Evolutionary conservation across 2,113 vertebrate species (phyloP), one percentile per base, ranked within the genome.

Genomic region (Ceratotherium simum): DNA sequence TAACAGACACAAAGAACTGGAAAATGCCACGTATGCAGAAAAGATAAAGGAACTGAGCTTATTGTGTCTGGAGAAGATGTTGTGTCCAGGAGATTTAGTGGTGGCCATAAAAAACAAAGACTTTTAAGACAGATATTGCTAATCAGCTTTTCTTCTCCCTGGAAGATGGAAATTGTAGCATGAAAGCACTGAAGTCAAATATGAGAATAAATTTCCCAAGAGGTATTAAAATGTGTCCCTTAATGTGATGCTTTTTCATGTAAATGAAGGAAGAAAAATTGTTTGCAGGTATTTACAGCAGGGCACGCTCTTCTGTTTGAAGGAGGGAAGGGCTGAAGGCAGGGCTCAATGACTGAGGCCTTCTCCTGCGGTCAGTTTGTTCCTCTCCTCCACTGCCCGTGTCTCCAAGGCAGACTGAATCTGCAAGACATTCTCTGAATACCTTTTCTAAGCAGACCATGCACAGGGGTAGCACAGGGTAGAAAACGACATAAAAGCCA

Each of bases 61-160:
- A 83, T 67, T 95, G 36, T 89, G 62, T 97, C 86, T 93, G 89
- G 91, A 94, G 75, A 96, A 97, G 79, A 96, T 93, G 83, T 42
- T 91, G 25, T 75, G 58, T 86, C 75, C 91, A 89, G 70, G 92
- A 97, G 85, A 97, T 80, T 96, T 76, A 97, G 39, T 78, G 75
- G 36, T 78, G 67, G 92, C 33, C 83, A 76, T 91, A 95, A 96
- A 96, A 86, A 91, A 94, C 31, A 82, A 29, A 91, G 95, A 95
- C 62, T 84, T 93, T 93, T 75, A 96, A 90, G 33, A 75, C 1
- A 83, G 86, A 97, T 95, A 89, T 97, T 36, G 79, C 27, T 86
- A 91, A 65, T 94, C 78, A 95, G 79, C n/a, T 79, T 54, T 88
- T 81, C 75, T 94, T 85, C 51, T 60, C 82, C 42, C 56, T 25